Evolutionary conservation across 2,113 vertebrate species (phyloP), one percentile per base, ranked within the genome.

Genomic region (Opisthocomus hoazin): DNA sequence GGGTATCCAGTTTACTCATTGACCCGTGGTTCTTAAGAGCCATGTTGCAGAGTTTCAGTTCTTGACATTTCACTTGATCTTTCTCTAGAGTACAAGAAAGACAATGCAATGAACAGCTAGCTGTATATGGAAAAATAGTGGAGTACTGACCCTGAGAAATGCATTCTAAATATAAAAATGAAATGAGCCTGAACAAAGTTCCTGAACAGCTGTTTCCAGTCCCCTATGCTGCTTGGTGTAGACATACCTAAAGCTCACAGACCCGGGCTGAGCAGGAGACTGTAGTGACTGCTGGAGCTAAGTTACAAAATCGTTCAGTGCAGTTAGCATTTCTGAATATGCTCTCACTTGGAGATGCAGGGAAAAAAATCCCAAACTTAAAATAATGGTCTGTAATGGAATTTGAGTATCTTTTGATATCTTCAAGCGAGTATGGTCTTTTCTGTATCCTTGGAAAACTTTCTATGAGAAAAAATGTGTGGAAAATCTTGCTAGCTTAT

Each of bases 141-240:
- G 43, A 90, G 51, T 68, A 60, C 73, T 68, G 84, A 87, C 58
- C 66, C 56, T 84, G 83, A 94, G 89, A 92, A 93, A 79, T 83
- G 90, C 75, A 50, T 90, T 84, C 92, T 88, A 90, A 90, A 90
- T 95, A 74, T 57, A 81, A 90, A 92, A 89, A 58, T 41, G 21
- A 89, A 93, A 78, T 58, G 58, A 88, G 48, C 66, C 65, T 1
- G 37, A 58, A 84, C 8, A 14, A 87, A 90, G 74, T 19, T 95
- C 39, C 75, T 75, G 48, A 82, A 30, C 70, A 79, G 48, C 88
- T 87, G 53, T 73, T 95, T 82, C 51, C 78, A 85, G 82, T 51
- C 57, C 30, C 48, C 30, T 64, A 10, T 23, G 65, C 51, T 93
- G 43, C 69, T 84, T 39, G 56, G 39, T 48, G 22, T 56, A 73